Evolutionary conservation across 1,140 invertebrate genomes (phyloP).

Genomic region (Ephestia elutella): DNA sequence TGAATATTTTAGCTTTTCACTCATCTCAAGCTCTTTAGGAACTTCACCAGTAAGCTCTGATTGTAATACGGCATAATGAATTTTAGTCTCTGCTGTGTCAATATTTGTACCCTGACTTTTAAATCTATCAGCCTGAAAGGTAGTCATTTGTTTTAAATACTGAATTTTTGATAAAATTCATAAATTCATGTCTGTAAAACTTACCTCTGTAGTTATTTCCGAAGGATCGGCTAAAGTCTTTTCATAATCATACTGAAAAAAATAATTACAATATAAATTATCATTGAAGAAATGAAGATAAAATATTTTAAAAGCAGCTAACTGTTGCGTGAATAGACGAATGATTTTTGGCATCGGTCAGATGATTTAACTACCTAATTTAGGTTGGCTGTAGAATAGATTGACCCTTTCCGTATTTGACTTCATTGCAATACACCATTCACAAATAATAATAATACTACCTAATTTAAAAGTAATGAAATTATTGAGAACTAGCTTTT

Average conservation of each 20-base stretch:
- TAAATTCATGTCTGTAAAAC: constrained; percentile 12
- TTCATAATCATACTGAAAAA: constrained; percentile 67
- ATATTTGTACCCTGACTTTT: constrained; percentile 30
- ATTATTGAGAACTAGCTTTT: too few species aligned
- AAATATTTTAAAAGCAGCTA: too few species aligned
- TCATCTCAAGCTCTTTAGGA: constrained; percentile 57
- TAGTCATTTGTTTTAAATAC: neutral
- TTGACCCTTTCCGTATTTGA: too few species aligned
- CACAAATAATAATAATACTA: too few species aligned
- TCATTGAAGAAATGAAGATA: too few species aligned
- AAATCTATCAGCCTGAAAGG: constrained; percentile 45
- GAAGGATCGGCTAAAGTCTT: constrained; percentile 63
- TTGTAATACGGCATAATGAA: constrained; percentile 65
- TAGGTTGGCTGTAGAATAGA: too few species aligned
- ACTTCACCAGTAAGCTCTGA: constrained; percentile 64
- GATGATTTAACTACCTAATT: too few species aligned
- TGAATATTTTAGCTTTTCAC: constrained; percentile 60
- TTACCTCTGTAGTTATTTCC: constrained; percentile 57
- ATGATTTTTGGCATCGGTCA: too few species aligned
- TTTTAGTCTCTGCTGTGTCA: constrained; percentile 44
- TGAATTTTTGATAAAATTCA: too few species aligned
- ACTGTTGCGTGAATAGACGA: too few species aligned
- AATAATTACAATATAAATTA: constrained; percentile 6
- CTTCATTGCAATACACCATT: too few species aligned
- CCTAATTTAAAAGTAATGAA: too few species aligned